A percentile compares a stretch with the other conserved stretches of the same genome.
Evolutionary conservation across 2,797 vertebrate genomes (phyloP).

Genomic region (Myotis pilosus): DNA sequence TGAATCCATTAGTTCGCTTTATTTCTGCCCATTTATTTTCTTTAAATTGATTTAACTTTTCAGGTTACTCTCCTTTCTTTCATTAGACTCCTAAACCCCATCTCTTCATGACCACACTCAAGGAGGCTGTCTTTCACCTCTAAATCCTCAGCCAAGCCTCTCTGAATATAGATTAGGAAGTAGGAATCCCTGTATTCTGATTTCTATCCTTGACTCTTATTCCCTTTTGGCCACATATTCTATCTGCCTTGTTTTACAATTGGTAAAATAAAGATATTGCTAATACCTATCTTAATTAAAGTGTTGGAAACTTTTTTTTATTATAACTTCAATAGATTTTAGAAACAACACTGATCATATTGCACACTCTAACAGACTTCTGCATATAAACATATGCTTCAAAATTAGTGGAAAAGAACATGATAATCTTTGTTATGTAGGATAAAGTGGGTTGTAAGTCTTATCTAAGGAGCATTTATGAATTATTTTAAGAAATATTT

Average conservation of each 20-base stretch:
- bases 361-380: not conserved
- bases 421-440: not conserved
- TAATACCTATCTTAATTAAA: conserved; percentile 25
- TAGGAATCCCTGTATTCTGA: conserved; percentile 56
- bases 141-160: conserved; percentile 55
- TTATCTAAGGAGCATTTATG: not conserved
- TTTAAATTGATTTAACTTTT: conserved; percentile 66
- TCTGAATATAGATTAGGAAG: conserved; percentile 67
- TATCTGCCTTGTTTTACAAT: conserved; percentile 1
- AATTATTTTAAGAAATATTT: conserved; percentile 41
- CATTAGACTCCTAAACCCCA: conserved; percentile 60
- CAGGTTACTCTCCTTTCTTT: conserved; percentile 70
- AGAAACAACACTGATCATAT: not conserved
- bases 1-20: not conserved
- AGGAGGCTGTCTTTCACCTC: conserved; percentile 65
- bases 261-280: conserved; percentile 14
- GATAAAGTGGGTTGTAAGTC: not conserved
- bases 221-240: not conserved
- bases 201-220: conserved; percentile 42
- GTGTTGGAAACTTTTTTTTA: not conserved
- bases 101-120: conserved; percentile 61
- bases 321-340: conserved; percentile 3
- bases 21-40: conserved; percentile 54
- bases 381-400: conserved; percentile 5
- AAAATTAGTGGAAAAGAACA: not conserved